These are phyloP conservation scores for Pachymerium ferrugineum DNA, from an alignment of 2,888 invertebrate species.

Conservation along the genomic window DNA sequence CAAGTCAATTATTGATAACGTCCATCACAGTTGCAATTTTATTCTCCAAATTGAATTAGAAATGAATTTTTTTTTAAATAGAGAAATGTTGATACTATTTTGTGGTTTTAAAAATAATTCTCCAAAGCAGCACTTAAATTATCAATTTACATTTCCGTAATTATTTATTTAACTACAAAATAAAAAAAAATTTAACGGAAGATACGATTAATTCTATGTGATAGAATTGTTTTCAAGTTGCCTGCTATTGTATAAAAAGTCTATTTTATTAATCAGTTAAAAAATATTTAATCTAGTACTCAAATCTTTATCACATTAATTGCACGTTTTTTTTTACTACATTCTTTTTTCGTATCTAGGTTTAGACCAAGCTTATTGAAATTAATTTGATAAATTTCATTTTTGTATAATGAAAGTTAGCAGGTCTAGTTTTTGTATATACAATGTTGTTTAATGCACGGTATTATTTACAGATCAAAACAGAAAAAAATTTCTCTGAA, in stretches of 20 bases:
- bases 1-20: background rate
- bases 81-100: background rate
- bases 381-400: too few relatives aligned
- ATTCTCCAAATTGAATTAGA: background rate
- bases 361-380: too few relatives aligned
- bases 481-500: too few relatives aligned
- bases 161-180: too few relatives aligned
- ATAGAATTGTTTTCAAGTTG: background rate
- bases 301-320: too few relatives aligned
- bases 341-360: background rate
- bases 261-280: background rate
- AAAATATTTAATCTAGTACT: too few relatives aligned
- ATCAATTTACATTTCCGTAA: background rate
- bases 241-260: background rate
- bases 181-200: too few relatives aligned
- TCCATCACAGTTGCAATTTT: background rate
- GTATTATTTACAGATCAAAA: background rate
- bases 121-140: background rate
- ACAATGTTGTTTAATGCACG: background rate
- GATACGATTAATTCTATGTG: too few relatives aligned
- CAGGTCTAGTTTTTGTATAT: constrained; percentile 13
- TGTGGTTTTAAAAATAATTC: background rate
- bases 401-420: constrained; percentile 3
- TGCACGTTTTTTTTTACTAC: background rate
- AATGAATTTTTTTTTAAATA: background rate